phyloP scores from a whole-genome alignment of 2,113 vertebrate genomes.

The Agapornis roseicollis region DNA sequence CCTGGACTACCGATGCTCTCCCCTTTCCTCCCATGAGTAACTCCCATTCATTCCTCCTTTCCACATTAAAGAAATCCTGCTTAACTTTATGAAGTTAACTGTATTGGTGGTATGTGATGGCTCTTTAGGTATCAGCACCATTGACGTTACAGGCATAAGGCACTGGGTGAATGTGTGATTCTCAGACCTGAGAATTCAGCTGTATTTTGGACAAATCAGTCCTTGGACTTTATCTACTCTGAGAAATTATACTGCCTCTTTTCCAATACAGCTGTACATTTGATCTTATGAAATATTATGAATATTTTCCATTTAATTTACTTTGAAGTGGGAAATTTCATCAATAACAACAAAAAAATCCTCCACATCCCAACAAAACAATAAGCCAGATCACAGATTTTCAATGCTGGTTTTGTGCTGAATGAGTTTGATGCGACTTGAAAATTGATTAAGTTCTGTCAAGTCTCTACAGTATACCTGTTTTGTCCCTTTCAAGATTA shows the following conservation, averaged over 20 bases:
- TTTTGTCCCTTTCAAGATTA: not conserved
- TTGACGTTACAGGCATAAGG: not conserved
- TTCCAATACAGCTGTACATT: not conserved
- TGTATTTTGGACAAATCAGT: not conserved
- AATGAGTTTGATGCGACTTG: not conserved
- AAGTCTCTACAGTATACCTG: not conserved
- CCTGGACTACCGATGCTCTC: not conserved
- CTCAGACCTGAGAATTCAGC: not conserved
- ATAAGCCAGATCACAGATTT: not conserved
- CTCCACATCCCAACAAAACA: not conserved
- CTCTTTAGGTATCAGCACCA: not conserved
- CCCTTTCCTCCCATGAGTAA: rapidly evolving
- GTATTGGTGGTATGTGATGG: not conserved
- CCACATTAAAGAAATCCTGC: not conserved
- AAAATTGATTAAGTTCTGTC: not conserved
- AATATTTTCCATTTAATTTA: not conserved
- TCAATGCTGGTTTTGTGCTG: not conserved
- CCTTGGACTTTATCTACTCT: not conserved
- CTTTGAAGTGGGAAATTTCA: not conserved
- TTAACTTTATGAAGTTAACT: not conserved
- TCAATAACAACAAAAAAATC: not conserved
- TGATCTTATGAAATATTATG: not conserved
- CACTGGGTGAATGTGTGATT: not conserved
- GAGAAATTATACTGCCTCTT: not conserved
- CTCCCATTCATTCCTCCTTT: not conserved